phyloP scores from a whole-genome alignment of 1,140 invertebrate genomes.

The Oscheius sp. region DNA sequence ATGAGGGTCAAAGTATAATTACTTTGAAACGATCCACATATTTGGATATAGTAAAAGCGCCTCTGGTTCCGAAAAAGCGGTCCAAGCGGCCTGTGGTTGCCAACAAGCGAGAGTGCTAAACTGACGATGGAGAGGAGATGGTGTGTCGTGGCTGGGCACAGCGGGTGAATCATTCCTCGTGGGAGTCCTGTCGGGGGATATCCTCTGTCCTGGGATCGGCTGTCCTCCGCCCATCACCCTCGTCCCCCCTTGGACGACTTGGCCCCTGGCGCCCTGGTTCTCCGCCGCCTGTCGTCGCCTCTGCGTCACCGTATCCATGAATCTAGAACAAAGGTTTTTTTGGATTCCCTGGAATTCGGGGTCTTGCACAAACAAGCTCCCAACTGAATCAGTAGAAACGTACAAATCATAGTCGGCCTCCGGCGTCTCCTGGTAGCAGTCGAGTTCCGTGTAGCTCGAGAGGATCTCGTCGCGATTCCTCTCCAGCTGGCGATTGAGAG shows the following conservation, averaged over 20 bases:
- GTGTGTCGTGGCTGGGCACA: too few species aligned
- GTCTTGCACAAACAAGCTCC: background rate
- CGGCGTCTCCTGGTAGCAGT: slow-evolving; percentile 78
- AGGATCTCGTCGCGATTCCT: slow-evolving; percentile 80
- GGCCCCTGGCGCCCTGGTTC: slow-evolving; percentile 9
- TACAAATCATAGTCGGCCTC: slow-evolving; percentile 83
- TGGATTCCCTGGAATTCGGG: background rate
- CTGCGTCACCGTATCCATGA: slow-evolving; percentile 30
- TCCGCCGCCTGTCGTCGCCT: slow-evolving; percentile 22
- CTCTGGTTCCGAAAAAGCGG: too few species aligned
- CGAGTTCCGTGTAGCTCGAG: slow-evolving; percentile 78
- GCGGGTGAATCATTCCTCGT: background rate
- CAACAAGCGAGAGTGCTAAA: background rate
- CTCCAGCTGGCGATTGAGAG: slow-evolving; percentile 80
- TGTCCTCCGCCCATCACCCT: slow-evolving; percentile 38
- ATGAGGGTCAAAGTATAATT: background rate
- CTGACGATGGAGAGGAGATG: background rate
- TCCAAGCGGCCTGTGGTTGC: too few species aligned
- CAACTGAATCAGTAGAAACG: background rate
- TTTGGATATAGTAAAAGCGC: background rate
- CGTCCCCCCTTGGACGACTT: background rate
- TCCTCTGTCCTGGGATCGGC: slow-evolving; percentile 23
- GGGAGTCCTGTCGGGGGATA: background rate
- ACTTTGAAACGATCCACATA: too few species aligned
- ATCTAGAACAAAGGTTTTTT: slow-evolving; percentile 12